Base-by-base conservation (phyloP, 2,797 vertebrate species). In the Coregonus ussuriensis region DNA sequence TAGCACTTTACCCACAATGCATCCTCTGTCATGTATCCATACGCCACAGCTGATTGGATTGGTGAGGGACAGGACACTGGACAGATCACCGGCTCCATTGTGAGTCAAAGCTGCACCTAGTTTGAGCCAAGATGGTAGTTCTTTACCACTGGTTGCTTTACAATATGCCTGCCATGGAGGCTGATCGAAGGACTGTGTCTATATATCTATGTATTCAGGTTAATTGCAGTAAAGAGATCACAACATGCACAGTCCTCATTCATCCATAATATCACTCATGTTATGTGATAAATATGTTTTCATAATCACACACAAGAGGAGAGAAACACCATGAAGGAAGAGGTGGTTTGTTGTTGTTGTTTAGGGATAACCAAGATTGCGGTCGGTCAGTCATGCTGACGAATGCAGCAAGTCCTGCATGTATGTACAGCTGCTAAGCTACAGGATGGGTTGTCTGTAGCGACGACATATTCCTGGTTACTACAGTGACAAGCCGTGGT, bases 1-100 rank as follows among this genome's bases (percentile, higher is more conserved):
- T 89, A 87, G 94, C 93, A 94, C 94, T 95, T 95, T 94, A 95
- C 88, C 91, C 90, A 89, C 82, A 87, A 89, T 85, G 68, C 88
- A 84, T 88, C 88, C 82, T 74, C 79, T 83, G 79, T 82, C 79
- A 25, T 56, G 75, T 74, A 62, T 41, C 13, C 59, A 31, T 77
- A 84, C 78, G 77, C 77, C 78, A 59, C 74, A 74, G 81, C 56
- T 21, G 59, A 72, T 66, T 25, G 33, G 83, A 88, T 82, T 69
- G 66, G 87, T 83, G 83, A 81, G 85, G 87, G 80, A 89, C 78
- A 47, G 9, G 41, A 47, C 41, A 47, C 71, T 54, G 82, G 76
- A 87, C 51, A 56, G 18, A 80, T 80, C 81, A 80, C 81, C 65
- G 78, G 72, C 81, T 79, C 68, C 76, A 70, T 74, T 71, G 71